Percentiles rank a stretch among this genome's conserved stretches.
phyloP scores from a whole-genome alignment of 1,140 invertebrate genomes.

The Manduca sexta region DNA sequence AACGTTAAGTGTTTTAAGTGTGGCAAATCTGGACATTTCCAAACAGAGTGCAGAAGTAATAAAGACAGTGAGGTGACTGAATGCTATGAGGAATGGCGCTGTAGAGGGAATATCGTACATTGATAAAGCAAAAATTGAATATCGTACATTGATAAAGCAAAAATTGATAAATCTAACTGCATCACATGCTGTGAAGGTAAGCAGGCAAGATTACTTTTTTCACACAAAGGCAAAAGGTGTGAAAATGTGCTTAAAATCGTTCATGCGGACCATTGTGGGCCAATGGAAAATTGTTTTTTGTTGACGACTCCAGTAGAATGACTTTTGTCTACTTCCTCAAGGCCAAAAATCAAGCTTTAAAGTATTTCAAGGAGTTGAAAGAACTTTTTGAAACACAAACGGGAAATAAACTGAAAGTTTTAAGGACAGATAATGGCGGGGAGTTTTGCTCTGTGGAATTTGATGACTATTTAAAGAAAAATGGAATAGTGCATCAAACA shows the following conservation, averaged over 20 bases:
- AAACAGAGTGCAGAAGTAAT: too few species aligned
- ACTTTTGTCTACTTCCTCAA: conserved; percentile 6
- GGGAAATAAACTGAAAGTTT: background rate
- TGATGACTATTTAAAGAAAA: background rate
- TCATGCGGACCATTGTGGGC: conserved; percentile 7
- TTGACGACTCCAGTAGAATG: conserved; percentile 4
- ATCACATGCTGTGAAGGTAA: too few species aligned
- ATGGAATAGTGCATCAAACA: background rate
- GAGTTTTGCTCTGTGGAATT: background rate
- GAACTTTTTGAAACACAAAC: background rate
- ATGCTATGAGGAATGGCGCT: too few species aligned
- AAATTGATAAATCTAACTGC: too few species aligned
- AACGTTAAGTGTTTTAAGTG: too few species aligned
- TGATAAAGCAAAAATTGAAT: too few species aligned
- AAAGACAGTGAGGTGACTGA: too few species aligned
- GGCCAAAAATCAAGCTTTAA: conserved; percentile 1
- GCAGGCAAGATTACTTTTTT: too few species aligned
- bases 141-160: too few species aligned
- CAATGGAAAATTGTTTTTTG: conserved; percentile 5
- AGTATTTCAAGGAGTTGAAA: background rate
- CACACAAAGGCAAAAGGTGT: too few species aligned
- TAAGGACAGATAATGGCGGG: background rate
- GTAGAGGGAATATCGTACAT: too few species aligned
- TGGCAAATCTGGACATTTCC: too few species aligned
- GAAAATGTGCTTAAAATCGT: background rate